phyloP scores from a whole-genome alignment of 2,797 vertebrate species.

The Menidia menidia region DNA sequence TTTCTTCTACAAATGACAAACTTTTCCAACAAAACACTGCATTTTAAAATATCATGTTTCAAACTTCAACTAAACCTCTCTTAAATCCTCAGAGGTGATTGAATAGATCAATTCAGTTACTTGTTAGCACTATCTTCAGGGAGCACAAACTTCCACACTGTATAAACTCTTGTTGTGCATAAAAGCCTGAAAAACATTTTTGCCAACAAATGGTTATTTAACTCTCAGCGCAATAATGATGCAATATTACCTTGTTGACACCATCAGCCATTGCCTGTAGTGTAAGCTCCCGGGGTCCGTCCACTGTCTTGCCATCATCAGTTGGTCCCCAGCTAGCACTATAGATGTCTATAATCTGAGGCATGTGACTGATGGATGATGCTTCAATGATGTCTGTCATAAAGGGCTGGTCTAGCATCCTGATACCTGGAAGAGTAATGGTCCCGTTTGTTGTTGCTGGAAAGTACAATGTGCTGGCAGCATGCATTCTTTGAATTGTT shows the following conservation, averaged over 20 bases:
- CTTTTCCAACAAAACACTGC: background rate
- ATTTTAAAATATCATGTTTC: background rate
- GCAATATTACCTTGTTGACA: conserved; percentile 91
- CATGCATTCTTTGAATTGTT: background rate
- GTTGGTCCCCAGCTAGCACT: conserved; percentile 99
- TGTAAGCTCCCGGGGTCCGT: conserved; percentile 95
- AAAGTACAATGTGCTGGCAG: background rate
- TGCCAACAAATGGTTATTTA: conserved; percentile 5
- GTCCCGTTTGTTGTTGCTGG: background rate
- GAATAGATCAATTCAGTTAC: background rate
- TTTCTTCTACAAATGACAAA: background rate
- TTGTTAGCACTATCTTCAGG: background rate
- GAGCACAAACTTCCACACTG: background rate
- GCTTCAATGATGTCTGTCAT: conserved; percentile 99
- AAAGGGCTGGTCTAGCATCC: conserved; percentile 98
- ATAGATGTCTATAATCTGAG: conserved; percentile 97
- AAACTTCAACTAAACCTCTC: background rate
- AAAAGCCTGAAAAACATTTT: background rate
- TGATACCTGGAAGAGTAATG: conserved; percentile 86
- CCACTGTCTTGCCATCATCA: conserved; percentile 97
- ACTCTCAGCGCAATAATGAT: background rate
- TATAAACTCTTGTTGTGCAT: too few relatives aligned
- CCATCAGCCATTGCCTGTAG: conserved; percentile 98
- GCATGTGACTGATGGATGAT: conserved; percentile 99
- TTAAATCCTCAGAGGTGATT: background rate